Evolutionary conservation across 2,888 invertebrate genomes (phyloP).

Genomic region (Eulithis testata): DNA sequence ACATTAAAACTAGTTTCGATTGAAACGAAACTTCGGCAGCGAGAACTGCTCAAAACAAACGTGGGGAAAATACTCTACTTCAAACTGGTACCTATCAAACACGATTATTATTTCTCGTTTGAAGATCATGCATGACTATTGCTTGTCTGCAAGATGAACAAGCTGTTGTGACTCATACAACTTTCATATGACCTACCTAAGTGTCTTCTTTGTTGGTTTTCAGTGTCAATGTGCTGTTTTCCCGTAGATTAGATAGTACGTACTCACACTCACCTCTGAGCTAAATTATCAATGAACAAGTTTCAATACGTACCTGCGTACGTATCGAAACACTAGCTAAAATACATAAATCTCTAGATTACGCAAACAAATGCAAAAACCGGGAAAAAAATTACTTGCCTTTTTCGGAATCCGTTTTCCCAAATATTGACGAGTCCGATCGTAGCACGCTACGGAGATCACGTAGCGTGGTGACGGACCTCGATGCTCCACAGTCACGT

Average conservation of each 20-base stretch:
- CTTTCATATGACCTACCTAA: not conserved
- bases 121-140: not conserved
- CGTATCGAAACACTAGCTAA: not conserved
- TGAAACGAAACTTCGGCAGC: conserved; percentile 1
- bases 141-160: not conserved
- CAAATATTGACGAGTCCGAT: conserved; percentile 1
- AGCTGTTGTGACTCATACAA: not conserved
- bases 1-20: not conserved
- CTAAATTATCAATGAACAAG: not conserved
- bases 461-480: conserved; percentile 15
- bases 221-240: not conserved
- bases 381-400: too few species aligned
- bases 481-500: not conserved
- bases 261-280: too few species aligned
- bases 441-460: conserved; percentile 12
- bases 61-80: not conserved
- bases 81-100: not conserved
- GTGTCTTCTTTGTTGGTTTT: not conserved
- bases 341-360: too few species aligned
- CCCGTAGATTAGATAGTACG: not conserved
- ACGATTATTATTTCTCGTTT: not conserved
- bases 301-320: not conserved
- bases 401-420: conserved; percentile 1
- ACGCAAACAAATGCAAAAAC: too few species aligned
- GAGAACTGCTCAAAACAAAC: not conserved